Evolutionary conservation across 2,113 vertebrate genomes (phyloP), one percentile per base, ranked within the genome.

Genomic region (Rhombomys opimus): DNA sequence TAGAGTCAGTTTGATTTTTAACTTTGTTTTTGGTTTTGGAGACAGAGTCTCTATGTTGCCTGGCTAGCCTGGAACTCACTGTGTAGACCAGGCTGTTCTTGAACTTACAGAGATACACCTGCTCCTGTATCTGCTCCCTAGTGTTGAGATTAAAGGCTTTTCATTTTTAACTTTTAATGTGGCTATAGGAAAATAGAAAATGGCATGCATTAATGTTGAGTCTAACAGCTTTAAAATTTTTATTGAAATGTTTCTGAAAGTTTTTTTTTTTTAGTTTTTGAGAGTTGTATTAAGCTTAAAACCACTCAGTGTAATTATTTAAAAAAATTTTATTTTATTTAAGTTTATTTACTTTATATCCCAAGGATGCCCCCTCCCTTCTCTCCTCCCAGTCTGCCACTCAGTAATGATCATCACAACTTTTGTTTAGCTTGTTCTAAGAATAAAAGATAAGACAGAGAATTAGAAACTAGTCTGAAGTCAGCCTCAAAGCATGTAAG

Each of bases 251-350:
- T 96, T 94, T 92, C 75, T 82, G 38, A 94, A 46, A 46, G 41
- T 57, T 57, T 70, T 57, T 85, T 38, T 93, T 89, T 94, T 93
- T 96, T 30, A 2, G 15, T 85, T 94, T 97, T 96, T 88, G 35
- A 13, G 88, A 94, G 8, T 77, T 91, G 38, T 70, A 41, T 70
- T 70, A 41, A 77, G 7, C 41, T 91, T 61, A 70, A 89, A 84
- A 50, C 38, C 46, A 87, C 87, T 93, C n/a, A 76, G 57, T 95
- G 38, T 88, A 95, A 89, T 41, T 86, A 67, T 46, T 46, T 46
- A n/a, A n/a, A 46, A 46, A 46, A 46, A 46, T 46, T 46, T 46
- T 46, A 46, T 46, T 46, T 46, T 46, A 46, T 46, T 46, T 46
- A 46, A 46, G 41, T 46, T 46, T 46, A 46, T 46, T 46, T 46